A percentile compares a stretch with the other conserved stretches of the same genome.
Conservation (phyloP, 2,113 vertebrate species). For the Epinephelus lanceolatus region DNA sequence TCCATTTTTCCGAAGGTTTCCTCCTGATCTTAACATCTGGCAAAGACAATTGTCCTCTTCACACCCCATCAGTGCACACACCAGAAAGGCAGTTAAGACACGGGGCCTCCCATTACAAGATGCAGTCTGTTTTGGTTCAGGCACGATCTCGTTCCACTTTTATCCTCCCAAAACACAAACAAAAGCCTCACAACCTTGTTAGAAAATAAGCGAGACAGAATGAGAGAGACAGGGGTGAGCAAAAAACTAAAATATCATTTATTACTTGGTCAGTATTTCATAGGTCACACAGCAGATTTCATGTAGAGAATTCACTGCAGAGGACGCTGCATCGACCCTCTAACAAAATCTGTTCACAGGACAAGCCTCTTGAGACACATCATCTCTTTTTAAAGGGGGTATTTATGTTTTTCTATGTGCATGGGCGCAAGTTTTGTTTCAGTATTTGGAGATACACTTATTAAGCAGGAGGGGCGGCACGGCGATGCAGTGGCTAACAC, state of each 20-base stretch:
- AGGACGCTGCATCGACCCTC: no score
- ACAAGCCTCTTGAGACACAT: no score
- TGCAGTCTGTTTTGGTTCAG: not conserved
- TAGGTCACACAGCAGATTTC: no score
- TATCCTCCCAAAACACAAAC: constrained; percentile 13
- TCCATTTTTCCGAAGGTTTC: not conserved
- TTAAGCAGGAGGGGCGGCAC: no score
- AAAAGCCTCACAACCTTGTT: not conserved
- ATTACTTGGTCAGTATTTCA: not conserved
- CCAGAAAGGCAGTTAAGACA: not conserved
- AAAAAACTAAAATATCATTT: not conserved
- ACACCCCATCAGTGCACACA: not conserved
- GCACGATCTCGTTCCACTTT: not conserved
- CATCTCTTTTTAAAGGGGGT: no score
- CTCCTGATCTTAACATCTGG: not conserved
- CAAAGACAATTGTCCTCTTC: not conserved
- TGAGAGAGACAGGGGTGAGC: not conserved
- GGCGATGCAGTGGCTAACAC: no score
- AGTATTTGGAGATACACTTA: no score
- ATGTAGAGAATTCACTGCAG: no score
- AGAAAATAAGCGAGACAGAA: constrained; percentile 1
- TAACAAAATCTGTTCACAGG: no score
- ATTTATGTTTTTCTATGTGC: no score
- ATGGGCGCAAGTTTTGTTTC: no score
- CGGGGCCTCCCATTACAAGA: not conserved